A percentile compares a stretch with the other conserved stretches of the same genome.
Evolutionary conservation across 2,797 vertebrate genomes (phyloP).

Genomic region (Gallinago stenura): DNA sequence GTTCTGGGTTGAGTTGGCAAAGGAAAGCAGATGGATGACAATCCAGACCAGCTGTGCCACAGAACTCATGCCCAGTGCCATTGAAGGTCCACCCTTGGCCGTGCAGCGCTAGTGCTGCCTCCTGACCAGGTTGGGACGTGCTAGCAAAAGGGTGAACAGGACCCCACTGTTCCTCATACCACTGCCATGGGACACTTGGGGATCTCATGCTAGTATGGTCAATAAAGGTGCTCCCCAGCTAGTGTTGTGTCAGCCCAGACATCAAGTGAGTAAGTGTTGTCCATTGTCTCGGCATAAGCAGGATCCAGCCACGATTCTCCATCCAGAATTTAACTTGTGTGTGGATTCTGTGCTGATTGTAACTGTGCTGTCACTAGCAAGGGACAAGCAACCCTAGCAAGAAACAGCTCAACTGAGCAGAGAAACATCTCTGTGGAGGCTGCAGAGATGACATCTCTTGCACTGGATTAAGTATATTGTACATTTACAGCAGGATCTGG

Average conservation of each 20-base stretch:
- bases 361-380: neutral
- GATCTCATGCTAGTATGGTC: neutral
- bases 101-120: fast-evolving
- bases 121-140: fast-evolving
- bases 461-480: neutral
- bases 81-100: neutral
- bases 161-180: neutral
- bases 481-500: neutral
- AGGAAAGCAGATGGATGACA: neutral
- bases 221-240: neutral
- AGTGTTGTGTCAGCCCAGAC: neutral
- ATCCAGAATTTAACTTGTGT: neutral
- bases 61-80: fast-evolving
- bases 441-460: neutral
- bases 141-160: neutral
- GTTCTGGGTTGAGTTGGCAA: neutral
- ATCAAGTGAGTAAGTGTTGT: too few species aligned
- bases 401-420: neutral
- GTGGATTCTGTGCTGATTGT: neutral
- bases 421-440: neutral
- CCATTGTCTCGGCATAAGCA: neutral
- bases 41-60: neutral
- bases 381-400: neutral
- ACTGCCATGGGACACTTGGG: neutral
- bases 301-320: neutral